phyloP scores from a whole-genome alignment of 2,113 vertebrate genomes.

The Eupsittula cactorum region DNA sequence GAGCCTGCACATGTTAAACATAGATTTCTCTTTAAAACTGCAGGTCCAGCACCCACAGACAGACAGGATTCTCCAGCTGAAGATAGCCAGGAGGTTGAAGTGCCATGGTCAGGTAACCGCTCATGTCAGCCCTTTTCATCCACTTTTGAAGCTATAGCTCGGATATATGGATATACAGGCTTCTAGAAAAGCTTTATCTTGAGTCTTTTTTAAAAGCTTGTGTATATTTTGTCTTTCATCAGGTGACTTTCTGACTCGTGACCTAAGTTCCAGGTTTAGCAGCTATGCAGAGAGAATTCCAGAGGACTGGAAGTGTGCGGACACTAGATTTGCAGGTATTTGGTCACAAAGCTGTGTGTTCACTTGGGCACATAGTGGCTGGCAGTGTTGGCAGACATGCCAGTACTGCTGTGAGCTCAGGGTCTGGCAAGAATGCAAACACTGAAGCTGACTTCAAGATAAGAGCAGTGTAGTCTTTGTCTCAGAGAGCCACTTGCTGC shows the following conservation, averaged over 20 bases:
- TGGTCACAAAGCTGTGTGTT: background rate
- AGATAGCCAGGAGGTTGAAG: background rate
- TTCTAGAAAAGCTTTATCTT: background rate
- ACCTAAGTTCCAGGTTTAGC: slow-evolving; percentile 30
- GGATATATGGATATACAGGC: background rate
- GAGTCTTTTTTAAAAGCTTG: background rate
- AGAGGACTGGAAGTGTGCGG: slow-evolving; percentile 30
- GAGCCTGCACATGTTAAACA: background rate
- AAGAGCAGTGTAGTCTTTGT: background rate
- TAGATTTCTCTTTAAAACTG: slow-evolving; percentile 23
- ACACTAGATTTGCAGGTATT: slow-evolving; percentile 72
- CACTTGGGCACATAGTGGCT: background rate
- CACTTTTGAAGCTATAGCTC: background rate
- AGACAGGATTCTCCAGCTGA: background rate
- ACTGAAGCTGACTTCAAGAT: background rate
- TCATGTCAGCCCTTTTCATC: background rate
- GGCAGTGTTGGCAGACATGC: background rate
- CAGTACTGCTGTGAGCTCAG: background rate
- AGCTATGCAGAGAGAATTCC: slow-evolving; percentile 43
- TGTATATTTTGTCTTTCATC: background rate
- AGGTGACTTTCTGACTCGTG: slow-evolving; percentile 59
- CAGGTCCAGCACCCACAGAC: background rate
- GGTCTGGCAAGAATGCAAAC: background rate
- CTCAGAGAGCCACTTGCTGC: background rate
- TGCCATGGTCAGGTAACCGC: slow-evolving; percentile 67